A percentile compares a stretch with the other conserved stretches of the same genome.
phyloP scores from a whole-genome alignment of 92 coral and sea anemone species.

The Porites rus region DNA sequence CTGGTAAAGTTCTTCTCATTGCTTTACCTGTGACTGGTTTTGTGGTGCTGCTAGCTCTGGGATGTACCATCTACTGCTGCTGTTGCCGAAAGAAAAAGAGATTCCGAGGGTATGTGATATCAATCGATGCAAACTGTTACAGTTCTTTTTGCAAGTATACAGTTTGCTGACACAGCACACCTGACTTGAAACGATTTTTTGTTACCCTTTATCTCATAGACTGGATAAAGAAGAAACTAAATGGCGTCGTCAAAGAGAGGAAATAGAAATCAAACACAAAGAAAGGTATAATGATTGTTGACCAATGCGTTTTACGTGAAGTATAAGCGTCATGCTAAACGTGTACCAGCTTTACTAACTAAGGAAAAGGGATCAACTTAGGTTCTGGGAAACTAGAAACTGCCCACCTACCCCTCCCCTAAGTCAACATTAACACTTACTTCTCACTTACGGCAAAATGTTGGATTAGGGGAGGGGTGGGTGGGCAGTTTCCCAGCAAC shows the following conservation, averaged over 20 bases:
- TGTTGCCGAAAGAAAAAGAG: slow-evolving; percentile 82
- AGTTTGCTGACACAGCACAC: no score
- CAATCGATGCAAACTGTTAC: background rate
- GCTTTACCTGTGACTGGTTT: slow-evolving; percentile 77
- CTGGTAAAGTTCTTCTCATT: slow-evolving; percentile 80
- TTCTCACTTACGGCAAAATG: no score
- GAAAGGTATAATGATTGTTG: slow-evolving; percentile 62
- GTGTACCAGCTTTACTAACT: no score
- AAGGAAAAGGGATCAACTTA: no score
- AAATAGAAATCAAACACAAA: slow-evolving; percentile 83
- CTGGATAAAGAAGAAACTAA: slow-evolving; percentile 82
- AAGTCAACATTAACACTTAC: no score
- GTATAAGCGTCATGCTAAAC: no score
- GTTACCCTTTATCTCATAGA: slow-evolving; percentile 16
- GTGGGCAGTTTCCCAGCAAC: no score
- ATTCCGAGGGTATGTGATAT: slow-evolving; percentile 50
- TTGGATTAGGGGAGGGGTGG: no score
- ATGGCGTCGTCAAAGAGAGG: slow-evolving; percentile 84
- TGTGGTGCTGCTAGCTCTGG: slow-evolving; percentile 73
- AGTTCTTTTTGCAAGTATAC: background rate
- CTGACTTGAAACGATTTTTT: no score
- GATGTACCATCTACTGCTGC: slow-evolving; percentile 83
- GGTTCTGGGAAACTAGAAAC: no score
- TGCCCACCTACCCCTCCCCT: no score
- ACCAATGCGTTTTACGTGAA: no score